Percentiles rank a stretch among this genome's conserved stretches.
Evolutionary conservation across 2,888 invertebrate genomes (phyloP).

Genomic region (Nephrotoma guestfalica): DNA sequence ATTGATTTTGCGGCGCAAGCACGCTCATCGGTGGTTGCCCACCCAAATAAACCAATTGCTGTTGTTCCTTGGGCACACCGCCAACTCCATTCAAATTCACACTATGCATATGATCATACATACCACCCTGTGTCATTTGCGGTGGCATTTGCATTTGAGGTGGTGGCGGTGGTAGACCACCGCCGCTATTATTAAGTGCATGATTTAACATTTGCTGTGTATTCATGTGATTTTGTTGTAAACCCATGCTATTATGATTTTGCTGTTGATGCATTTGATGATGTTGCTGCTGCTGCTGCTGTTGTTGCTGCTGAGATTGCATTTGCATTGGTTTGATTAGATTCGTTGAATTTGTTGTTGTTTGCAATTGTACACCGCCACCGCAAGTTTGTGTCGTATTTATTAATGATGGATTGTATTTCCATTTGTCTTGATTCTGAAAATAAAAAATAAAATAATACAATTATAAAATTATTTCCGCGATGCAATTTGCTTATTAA

Average conservation of each 20-base stretch:
- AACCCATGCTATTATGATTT: conserved; percentile 19
- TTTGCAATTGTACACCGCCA: conserved; percentile 28
- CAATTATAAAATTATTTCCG: no score
- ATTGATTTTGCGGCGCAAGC: conserved; percentile 31
- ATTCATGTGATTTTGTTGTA: conserved; percentile 21
- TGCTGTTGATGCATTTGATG: conserved; percentile 39
- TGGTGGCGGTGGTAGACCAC: conserved; percentile 18
- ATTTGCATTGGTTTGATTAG: conserved; percentile 26
- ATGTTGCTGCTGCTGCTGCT: conserved; percentile 32
- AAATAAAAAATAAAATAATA: conserved; percentile 22
- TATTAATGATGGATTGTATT: conserved; percentile 48
- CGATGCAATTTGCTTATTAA: no score
- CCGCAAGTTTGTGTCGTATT: conserved; percentile 37
- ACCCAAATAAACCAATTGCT: conserved; percentile 29
- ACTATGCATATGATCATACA: conserved; percentile 30
- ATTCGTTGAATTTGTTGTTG: conserved; percentile 11
- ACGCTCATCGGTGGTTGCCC: conserved; percentile 28
- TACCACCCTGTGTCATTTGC: conserved; percentile 25
- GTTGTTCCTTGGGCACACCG: conserved; percentile 20
- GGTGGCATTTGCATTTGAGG: conserved; percentile 27
- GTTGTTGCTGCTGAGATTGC: conserved; percentile 33
- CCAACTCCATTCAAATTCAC: conserved; percentile 24
- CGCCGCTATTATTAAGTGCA: conserved; percentile 26
- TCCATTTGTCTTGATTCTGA: conserved; percentile 79
- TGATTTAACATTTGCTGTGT: conserved; percentile 31